Conservation (phyloP, 37 sponge, comb jelly and placozoan genomes). For the Halisarca cf. caerulea region DNA sequence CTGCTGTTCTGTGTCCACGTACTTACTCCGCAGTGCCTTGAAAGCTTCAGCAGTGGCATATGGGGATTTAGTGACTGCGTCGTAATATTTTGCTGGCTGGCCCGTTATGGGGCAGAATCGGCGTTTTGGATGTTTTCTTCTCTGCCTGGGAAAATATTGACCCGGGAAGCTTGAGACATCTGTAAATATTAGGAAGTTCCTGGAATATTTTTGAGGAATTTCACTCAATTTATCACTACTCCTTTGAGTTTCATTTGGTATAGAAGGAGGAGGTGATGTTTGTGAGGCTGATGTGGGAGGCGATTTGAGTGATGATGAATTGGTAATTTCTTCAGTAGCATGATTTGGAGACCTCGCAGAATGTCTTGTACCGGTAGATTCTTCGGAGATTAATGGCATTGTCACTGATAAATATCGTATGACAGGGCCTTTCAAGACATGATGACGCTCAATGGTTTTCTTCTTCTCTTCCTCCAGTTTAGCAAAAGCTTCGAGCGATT, state of each 20-base stretch:
- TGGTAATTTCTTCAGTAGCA: background rate
- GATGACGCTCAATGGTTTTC: constrained; percentile 61
- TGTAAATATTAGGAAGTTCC: constrained; percentile 90
- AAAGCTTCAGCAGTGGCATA: constrained; percentile 94
- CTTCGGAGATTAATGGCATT: constrained; percentile 52
- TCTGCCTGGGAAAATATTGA: constrained; percentile 44
- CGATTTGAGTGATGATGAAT: background rate
- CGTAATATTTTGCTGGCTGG: constrained; percentile 91
- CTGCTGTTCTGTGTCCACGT: constrained; percentile 68
- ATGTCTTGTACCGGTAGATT: background rate
- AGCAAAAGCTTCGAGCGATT: constrained; percentile 82
- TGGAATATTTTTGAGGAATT: constrained; percentile 47
- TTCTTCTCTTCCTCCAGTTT: constrained; percentile 90
- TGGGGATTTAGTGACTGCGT: constrained; percentile 88
- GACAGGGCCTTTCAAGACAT: constrained; percentile 62
- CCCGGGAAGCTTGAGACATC: constrained; percentile 77
- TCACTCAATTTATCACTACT: background rate
- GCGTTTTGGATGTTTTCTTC: constrained; percentile 19
- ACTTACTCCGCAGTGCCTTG: constrained; percentile 72
- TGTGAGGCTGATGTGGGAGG: background rate
- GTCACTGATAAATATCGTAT: constrained; percentile 83
- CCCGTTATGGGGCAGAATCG: constrained; percentile 87
- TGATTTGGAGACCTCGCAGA: background rate
- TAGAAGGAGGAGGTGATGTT: background rate
- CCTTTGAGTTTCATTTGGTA: background rate